These are phyloP conservation scores for Stegodyphus dumicola DNA, from an alignment of 1,140 invertebrate species.

Conservation along the genomic window DNA sequence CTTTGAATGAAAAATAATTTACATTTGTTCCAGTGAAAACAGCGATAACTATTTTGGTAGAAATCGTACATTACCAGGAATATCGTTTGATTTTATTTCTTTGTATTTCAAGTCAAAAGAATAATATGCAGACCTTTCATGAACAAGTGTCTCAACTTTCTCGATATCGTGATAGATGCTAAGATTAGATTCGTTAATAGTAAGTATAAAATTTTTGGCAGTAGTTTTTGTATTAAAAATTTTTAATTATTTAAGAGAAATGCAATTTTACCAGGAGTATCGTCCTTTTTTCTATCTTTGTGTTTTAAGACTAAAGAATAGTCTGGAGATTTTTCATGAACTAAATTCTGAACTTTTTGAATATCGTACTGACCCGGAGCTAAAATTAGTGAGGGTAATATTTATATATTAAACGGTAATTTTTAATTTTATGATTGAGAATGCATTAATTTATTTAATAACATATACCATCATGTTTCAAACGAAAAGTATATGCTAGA, in stretches of 20 bases:
- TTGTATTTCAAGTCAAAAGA: slow-evolving; percentile 76
- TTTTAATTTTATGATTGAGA: neutral
- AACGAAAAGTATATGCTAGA: slow-evolving; percentile 76
- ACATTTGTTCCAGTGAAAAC: too few species aligned
- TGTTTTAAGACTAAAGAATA: slow-evolving; percentile 78
- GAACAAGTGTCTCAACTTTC: slow-evolving; percentile 75
- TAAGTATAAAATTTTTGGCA: neutral
- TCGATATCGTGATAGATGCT: slow-evolving; percentile 76
- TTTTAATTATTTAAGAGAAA: too few species aligned
- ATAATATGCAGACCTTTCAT: slow-evolving; percentile 75
- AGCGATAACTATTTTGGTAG: too few species aligned
- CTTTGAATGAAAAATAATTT: too few species aligned
- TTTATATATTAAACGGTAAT: too few species aligned
- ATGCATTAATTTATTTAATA: neutral
- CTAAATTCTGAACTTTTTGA: slow-evolving; percentile 76
- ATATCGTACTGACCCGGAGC: slow-evolving; percentile 74
- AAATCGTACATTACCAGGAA: slow-evolving; percentile 63
- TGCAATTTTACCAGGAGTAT: slow-evolving; percentile 65
- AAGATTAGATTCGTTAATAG: slow-evolving; percentile 66
- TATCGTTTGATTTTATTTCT: slow-evolving; percentile 67
- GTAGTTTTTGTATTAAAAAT: too few species aligned
- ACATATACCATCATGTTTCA: slow-evolving; percentile 68
- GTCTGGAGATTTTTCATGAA: slow-evolving; percentile 74
- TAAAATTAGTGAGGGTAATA: too few species aligned
- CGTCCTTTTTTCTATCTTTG: slow-evolving; percentile 68